phyloP scores from a whole-genome alignment of 1,140 invertebrate genomes.

The Nasonia giraulti region DNA sequence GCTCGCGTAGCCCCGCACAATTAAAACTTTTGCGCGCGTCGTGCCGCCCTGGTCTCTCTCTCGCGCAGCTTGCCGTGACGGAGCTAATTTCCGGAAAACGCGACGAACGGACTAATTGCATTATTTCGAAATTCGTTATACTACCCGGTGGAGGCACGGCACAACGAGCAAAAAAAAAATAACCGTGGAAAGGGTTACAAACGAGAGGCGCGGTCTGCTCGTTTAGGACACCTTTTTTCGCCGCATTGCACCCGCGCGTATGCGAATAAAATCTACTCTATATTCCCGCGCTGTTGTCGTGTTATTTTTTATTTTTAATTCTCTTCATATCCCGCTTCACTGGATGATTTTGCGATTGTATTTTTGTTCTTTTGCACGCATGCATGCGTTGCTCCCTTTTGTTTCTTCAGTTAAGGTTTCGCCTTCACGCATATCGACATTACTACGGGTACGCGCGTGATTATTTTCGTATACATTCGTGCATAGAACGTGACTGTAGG shows the following conservation, averaged over 20 bases:
- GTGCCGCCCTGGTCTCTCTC: neutral
- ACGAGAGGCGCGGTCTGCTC: neutral
- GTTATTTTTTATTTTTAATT: neutral
- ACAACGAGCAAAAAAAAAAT: neutral
- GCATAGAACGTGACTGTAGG: no score
- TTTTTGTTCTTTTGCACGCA: no score
- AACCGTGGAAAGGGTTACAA: neutral
- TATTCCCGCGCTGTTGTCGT: no score
- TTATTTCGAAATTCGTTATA: conserved; percentile 59
- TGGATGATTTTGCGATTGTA: neutral
- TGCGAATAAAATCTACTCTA: neutral
- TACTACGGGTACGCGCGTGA: no score
- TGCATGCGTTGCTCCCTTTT: no score
- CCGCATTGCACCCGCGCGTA: neutral
- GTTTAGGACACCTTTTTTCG: conserved; percentile 1
- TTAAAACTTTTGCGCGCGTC: conserved; percentile 57
- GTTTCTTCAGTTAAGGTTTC: no score
- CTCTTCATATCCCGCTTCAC: neutral
- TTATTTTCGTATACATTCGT: no score
- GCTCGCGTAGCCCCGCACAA: neutral
- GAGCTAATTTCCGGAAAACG: conserved; percentile 53
- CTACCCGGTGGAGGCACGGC: neutral
- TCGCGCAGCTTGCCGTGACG: conserved; percentile 20
- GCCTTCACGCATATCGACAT: no score
- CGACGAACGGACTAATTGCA: conserved; percentile 55